phyloP scores from a whole-genome alignment of 2,113 vertebrate species.

The Anser cygnoides region DNA sequence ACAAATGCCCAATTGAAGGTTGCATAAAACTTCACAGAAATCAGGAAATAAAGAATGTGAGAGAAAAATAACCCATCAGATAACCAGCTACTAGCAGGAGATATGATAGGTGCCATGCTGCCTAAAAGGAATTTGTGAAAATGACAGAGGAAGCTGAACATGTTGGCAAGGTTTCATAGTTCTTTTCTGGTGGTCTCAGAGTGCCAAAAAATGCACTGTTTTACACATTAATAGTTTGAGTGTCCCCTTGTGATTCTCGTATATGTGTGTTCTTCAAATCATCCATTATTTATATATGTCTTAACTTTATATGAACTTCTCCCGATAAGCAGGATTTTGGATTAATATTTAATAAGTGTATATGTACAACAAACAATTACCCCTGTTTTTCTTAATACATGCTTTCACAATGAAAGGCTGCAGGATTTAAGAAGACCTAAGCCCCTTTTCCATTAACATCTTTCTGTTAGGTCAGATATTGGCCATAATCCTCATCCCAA shows the following conservation, averaged over 20 bases:
- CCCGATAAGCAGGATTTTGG: background rate
- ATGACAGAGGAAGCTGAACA: background rate
- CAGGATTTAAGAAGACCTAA: background rate
- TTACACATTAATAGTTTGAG: background rate
- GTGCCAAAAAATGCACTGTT: background rate
- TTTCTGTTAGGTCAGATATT: background rate
- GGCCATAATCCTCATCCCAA: background rate
- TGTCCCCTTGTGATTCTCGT: background rate
- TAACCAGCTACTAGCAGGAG: background rate
- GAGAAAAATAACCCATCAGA: background rate
- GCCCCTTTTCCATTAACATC: background rate
- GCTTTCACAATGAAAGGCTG: background rate
- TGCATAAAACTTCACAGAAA: background rate
- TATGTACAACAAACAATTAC: background rate
- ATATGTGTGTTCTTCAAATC: background rate
- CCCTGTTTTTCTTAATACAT: background rate
- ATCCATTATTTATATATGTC: background rate
- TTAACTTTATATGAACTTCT: background rate
- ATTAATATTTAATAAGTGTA: background rate
- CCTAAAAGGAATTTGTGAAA: background rate
- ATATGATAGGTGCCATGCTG: background rate
- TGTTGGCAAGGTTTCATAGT: background rate
- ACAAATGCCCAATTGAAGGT: background rate
- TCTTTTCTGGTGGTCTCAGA: background rate
- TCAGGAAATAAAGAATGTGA: background rate